A percentile compares a stretch with the other conserved stretches of the same genome.
phyloP scores from a whole-genome alignment of 2,888 invertebrate genomes.

The Meloe dianella region DNA sequence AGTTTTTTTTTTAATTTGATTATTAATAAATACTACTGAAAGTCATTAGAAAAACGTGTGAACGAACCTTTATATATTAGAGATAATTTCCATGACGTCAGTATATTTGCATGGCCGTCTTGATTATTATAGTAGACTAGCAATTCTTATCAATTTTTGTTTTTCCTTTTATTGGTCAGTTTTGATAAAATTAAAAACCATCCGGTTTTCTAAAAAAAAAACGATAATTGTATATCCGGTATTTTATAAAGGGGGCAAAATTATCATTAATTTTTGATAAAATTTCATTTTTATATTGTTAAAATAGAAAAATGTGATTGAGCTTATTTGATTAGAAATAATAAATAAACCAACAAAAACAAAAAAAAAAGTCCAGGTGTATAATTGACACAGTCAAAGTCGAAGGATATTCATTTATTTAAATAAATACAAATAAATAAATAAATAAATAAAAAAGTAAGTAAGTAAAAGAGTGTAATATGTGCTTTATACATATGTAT shows the following conservation, averaged over 20 bases:
- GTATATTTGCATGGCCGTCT: background rate
- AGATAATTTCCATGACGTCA: background rate
- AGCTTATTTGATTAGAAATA: background rate
- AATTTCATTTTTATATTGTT: too few species aligned
- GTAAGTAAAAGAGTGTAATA: background rate
- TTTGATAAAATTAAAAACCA: background rate
- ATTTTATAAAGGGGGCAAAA: background rate
- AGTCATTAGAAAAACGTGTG: too few species aligned
- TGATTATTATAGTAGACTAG: background rate
- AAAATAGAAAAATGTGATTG: too few species aligned
- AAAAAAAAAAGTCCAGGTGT: background rate
- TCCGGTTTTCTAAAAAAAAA: background rate
- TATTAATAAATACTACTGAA: too few species aligned
- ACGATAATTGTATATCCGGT: slow-evolving; percentile 4
- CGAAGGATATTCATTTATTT: slow-evolving; percentile 4
- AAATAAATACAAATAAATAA: background rate
- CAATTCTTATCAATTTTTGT: slow-evolving; percentile 5
- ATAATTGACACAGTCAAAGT: slow-evolving; percentile 1
- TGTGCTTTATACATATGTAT: background rate
- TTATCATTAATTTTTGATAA: background rate
- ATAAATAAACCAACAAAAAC: too few species aligned
- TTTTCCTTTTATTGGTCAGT: background rate
- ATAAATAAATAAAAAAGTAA: background rate
- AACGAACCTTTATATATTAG: too few species aligned
- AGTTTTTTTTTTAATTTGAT: too few species aligned